Conservation (phyloP, 2,888 invertebrate species). For the Eurytoma californica region DNA sequence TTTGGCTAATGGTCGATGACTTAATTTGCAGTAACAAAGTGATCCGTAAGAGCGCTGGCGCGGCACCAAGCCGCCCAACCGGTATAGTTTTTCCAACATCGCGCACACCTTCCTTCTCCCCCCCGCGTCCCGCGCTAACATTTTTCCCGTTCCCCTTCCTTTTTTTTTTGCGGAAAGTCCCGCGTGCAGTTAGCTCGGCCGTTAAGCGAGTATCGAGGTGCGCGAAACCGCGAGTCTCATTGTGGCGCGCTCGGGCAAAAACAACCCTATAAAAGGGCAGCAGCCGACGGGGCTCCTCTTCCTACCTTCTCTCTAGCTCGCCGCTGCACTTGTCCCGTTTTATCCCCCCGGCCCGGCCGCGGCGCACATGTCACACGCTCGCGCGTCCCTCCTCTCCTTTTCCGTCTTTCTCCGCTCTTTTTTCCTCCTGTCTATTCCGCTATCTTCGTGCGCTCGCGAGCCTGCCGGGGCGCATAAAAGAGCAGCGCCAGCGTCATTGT, state of each 20-base stretch:
- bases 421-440: constrained; percentile 20
- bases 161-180: constrained; percentile 3
- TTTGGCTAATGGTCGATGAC: constrained; percentile 45
- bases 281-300: neutral
- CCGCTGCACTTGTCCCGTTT: neutral
- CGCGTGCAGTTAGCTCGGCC: constrained; percentile 11
- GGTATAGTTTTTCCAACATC: constrained; percentile 30
- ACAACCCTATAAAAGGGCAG: constrained; percentile 42
- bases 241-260: constrained; percentile 16
- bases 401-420: neutral
- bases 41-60: constrained; percentile 22
- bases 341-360: neutral
- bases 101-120: neutral
- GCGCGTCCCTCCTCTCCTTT: neutral
- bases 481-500: constrained; percentile 2
- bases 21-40: constrained; percentile 31
- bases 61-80: constrained; percentile 30
- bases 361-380: neutral
- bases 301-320: neutral
- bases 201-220: neutral
- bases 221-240: neutral
- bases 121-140: neutral
- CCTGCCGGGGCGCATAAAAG: neutral
- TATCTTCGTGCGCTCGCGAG: constrained; percentile 9
- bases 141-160: too few species aligned